A percentile compares a stretch with the other conserved stretches of the same genome.
phyloP scores from a whole-genome alignment of 2,797 vertebrate genomes.

The Sardinella longiceps region DNA sequence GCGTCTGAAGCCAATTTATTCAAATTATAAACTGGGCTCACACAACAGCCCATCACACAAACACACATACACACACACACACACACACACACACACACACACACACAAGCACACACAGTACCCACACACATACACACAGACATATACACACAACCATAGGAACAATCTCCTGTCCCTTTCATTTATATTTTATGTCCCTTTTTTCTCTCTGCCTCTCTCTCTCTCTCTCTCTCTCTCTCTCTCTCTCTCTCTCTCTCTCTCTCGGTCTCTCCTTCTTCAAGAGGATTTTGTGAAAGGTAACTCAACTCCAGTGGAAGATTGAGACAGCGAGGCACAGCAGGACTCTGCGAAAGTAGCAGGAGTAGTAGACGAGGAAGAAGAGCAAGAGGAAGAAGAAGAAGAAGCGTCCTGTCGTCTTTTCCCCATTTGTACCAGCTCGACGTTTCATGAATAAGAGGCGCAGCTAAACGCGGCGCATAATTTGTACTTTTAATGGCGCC shows the following conservation, averaged over 20 bases:
- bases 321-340: not conserved
- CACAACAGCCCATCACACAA: not conserved
- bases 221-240: not conserved
- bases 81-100: not conserved
- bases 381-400: not conserved
- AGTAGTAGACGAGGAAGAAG: not conserved
- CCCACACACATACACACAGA: not conserved
- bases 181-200: slow-evolving; percentile 17
- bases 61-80: not conserved
- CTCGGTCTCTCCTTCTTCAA: not conserved
- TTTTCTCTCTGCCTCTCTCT: not conserved
- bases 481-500: slow-evolving; percentile 85
- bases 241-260: not conserved
- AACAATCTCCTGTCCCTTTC: slow-evolving; percentile 1
- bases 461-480: slow-evolving; percentile 78
- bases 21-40: slow-evolving; percentile 23
- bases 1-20: slow-evolving; percentile 11
- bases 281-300: not conserved
- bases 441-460: slow-evolving; percentile 76
- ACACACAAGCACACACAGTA: not conserved
- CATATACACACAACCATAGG: not conserved
- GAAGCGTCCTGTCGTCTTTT: slow-evolving; percentile 1
- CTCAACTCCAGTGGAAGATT: not conserved
- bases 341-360: not conserved
- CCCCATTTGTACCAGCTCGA: slow-evolving; percentile 64